Base-by-base conservation (phyloP, 2,113 vertebrate species). In the Hucho hucho region DNA sequence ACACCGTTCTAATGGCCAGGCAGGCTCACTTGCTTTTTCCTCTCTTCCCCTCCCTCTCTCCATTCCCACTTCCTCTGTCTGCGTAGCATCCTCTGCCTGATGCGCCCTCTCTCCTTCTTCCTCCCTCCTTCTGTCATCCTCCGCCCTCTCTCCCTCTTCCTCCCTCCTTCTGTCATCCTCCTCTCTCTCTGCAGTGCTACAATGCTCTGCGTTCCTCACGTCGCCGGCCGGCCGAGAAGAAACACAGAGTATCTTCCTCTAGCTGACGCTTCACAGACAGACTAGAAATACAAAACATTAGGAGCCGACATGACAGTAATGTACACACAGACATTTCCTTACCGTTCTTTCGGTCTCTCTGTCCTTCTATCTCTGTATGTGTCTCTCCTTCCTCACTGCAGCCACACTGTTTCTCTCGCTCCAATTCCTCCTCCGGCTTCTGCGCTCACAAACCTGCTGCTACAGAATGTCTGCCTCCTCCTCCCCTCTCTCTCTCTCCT, bases 131-230 rank as follows among this genome's bases (percentile, higher is more conserved):
- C 75, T n/a, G n/a, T n/a, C n/a, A n/a, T n/a, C n/a, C n/a, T n/a
- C n/a, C n/a, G n/a, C n/a, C n/a, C n/a, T n/a, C 81, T 65, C 73
- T 68, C 72, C 12, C 71, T 61, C n/a, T 64, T 70, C 68, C 71
- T 70, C 72, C n/a, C 72, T 28, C 74, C 47, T 75, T 76, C 81
- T 65, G 71, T 68, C 26, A 63, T 26, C 78, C 68, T 66, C 69
- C 75, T 26, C 26, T 20, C 26, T 29, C 85, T 84, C 89, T 75
- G 89, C 89, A 90, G 87, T 92, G 86, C 82, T 77, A 79, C 84
- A 53, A 43, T 74, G 25, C 84, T 72, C 73, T 58, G 70, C 75
- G 68, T 76, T 78, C 78, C 22, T 64, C 43, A 79, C 72, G 71
- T 79, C 72, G 49, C 82, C 78, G 81, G 81, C 84, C 78, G 79